Evolutionary conservation across 2,797 vertebrate genomes (phyloP), one percentile per base, ranked within the genome.

Genomic region (Ispidina picta): DNA sequence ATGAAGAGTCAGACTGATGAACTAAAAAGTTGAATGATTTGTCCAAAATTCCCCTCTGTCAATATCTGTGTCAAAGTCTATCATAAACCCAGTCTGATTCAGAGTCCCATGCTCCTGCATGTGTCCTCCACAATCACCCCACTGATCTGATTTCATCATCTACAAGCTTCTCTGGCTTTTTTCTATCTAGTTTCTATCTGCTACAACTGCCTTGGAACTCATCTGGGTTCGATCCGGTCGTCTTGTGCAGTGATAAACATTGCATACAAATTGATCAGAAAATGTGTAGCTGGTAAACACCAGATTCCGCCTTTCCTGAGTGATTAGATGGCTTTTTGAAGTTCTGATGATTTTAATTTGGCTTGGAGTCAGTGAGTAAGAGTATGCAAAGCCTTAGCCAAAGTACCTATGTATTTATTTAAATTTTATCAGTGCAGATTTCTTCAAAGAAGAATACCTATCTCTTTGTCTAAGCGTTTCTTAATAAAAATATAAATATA

Each of bases 311-410:
- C 83, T 90, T 85, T 95, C 86, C 95, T 91, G 66, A 80, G 90
- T 89, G 83, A 96, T 94, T 89, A 90, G 72, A 92, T 88, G 82
- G 60, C 92, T 94, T 92, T 90, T 93, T 92, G 92, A 93, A 92
- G 89, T 89, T 77, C 70, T 95, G 82, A 83, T 95, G 88, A 87
- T 96, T 96, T 94, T 82, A 93, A 92, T 96, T 93, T 92, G 83
- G 96, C 96, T 88, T 89, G 92, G 86, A 96, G 94, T 93, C 74
- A 93, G 91, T 93, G 92, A 94, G 81, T 95, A 93, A 95, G 94
- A 89, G 77, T 91, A 95, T 92, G 94, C 93, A 96, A 95, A 96
- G 76, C 93, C 93, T 92, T 95, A 96, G 93, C 94, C 91, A 93
- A 96, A 94, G 90, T 71, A 89, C 85, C 88, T 92, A 22, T 84